Conservation (phyloP, 2,113 vertebrate genomes). For the Podarcis muralis region DNA sequence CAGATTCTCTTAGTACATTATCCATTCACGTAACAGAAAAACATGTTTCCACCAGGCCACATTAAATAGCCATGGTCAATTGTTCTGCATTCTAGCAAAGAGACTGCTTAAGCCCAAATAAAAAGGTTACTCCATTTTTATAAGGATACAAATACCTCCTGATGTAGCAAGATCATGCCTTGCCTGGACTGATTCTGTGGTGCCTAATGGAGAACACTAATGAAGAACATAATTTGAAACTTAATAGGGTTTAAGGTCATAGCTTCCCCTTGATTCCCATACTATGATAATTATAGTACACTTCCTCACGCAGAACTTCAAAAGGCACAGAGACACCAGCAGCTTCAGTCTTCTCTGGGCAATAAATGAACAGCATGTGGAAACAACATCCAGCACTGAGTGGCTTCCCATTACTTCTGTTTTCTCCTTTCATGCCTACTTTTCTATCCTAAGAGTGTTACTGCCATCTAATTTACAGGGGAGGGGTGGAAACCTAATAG, state of each 20-base stretch:
- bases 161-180: background rate
- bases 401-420: constrained; percentile 44
- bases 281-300: constrained; percentile 42
- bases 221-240: constrained; percentile 4
- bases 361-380: constrained; percentile 54
- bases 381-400: constrained; percentile 42
- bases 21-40: background rate
- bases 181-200: background rate
- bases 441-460: constrained; percentile 44
- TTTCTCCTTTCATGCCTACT: constrained; percentile 45
- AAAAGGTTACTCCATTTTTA: background rate
- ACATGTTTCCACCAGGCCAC: background rate
- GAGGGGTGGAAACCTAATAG: background rate
- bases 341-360: constrained; percentile 54
- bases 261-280: constrained; percentile 49
- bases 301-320: constrained; percentile 60
- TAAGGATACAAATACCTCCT: background rate
- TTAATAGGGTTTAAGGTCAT: constrained; percentile 33
- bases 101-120: background rate
- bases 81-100: background rate
- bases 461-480: constrained; percentile 33
- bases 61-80: background rate
- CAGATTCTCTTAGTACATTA: background rate
- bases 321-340: constrained; percentile 59
- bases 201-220: background rate